Percentiles rank a stretch among this genome's conserved stretches.
Evolutionary conservation across 2,888 invertebrate genomes (phyloP).

Genomic region (Miltochrista miniata): DNA sequence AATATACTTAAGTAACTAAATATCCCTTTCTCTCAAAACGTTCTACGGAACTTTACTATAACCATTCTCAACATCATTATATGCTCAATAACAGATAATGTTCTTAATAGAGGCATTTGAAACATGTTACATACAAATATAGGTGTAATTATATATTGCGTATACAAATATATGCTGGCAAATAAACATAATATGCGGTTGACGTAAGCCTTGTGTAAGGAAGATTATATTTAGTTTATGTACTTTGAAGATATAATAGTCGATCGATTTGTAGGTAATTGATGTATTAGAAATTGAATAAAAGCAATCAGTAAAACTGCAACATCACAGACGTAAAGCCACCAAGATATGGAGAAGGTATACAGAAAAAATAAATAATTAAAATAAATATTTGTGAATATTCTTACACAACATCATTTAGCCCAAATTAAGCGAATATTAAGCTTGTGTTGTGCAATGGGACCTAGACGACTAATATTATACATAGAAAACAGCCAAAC

Average conservation of each 20-base stretch:
- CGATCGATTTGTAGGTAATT: constrained; percentile 6
- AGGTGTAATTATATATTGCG: constrained; percentile 43
- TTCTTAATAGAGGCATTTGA: constrained; percentile 43
- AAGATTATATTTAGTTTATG: constrained; percentile 21
- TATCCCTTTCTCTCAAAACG: constrained; percentile 39
- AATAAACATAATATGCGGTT: constrained; percentile 38
- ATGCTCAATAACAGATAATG: constrained; percentile 49
- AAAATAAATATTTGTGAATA: too few relatives aligned
- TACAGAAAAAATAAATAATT: too few relatives aligned
- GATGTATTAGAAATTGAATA: constrained; percentile 5
- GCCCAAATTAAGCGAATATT: too few relatives aligned
- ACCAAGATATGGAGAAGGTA: too few relatives aligned
- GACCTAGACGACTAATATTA: too few relatives aligned
- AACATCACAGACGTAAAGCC: too few relatives aligned
- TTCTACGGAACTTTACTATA: constrained; percentile 32
- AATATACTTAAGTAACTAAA: constrained; percentile 37
- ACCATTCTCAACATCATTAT: constrained; percentile 42
- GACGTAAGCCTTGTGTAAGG: constrained; percentile 42
- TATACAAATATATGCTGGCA: constrained; percentile 41
- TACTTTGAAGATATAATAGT: constrained; percentile 27
- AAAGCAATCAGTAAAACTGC: too few relatives aligned
- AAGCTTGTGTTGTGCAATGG: too few relatives aligned
- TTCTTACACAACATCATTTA: too few relatives aligned
- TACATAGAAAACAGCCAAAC: too few relatives aligned
- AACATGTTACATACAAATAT: constrained; percentile 32